These are phyloP conservation scores for Gymnoscopelus braueri DNA, from an alignment of 2,797 vertebrate genomes.

Conservation along the genomic window DNA sequence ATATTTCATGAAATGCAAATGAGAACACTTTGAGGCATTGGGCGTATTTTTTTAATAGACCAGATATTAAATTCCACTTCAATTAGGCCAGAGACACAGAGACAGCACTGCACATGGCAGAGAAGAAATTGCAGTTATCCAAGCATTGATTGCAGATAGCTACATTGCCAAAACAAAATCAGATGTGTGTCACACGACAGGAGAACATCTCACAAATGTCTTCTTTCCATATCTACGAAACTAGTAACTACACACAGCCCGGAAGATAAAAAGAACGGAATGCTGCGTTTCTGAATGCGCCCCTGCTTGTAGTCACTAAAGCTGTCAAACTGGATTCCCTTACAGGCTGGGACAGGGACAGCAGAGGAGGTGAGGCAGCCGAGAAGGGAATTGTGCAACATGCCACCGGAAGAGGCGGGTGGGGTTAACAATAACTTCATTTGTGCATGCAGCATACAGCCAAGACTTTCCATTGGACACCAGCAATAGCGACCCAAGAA, in stretches of 20 bases:
- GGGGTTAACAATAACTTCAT: conserved; percentile 42
- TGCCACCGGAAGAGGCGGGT: conserved; percentile 19
- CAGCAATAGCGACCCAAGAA: conserved; percentile 17
- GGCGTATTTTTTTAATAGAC: conserved; percentile 32
- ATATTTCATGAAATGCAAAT: conserved; percentile 62
- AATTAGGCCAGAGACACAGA: conserved; percentile 57
- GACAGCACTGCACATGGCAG: conserved; percentile 7
- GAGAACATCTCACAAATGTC: not conserved
- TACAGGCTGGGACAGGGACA: conserved; percentile 53
- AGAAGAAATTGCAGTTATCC: not conserved
- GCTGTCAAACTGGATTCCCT: conserved; percentile 74
- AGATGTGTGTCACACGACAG: conserved; percentile 20
- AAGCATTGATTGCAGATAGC: conserved; percentile 26
- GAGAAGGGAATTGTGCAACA: conserved; percentile 46
- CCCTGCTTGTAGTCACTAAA: conserved; percentile 65
- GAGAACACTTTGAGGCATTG: conserved; percentile 33
- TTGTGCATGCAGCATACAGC: conserved; percentile 24
- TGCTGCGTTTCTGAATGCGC: conserved; percentile 49
- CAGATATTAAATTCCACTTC: conserved; percentile 60
- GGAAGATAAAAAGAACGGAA: not conserved
- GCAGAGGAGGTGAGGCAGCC: conserved; percentile 3
- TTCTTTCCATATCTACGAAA: not conserved
- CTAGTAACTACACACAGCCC: not conserved
- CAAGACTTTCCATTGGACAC: conserved; percentile 27
- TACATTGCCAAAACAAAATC: conserved; percentile 8